These are phyloP conservation scores for Gari tellinella DNA, from an alignment of 2,888 invertebrate species.

Conservation along the genomic window DNA sequence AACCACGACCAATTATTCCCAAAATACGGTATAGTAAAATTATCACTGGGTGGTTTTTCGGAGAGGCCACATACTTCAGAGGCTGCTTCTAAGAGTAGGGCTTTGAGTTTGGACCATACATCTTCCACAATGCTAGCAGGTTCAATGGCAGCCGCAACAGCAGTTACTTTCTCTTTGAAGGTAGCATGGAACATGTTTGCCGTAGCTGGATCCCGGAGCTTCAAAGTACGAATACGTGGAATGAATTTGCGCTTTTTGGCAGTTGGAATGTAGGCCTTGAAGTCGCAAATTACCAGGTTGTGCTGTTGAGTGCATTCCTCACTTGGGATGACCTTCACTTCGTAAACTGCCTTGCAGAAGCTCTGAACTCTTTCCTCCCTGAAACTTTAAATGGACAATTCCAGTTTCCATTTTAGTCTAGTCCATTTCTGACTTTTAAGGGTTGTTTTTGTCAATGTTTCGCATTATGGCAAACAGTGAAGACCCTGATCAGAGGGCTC, in stretches of 20 bases:
- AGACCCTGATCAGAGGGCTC: no score
- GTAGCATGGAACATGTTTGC: not conserved
- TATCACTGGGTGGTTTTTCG: no score
- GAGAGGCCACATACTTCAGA: constrained; percentile 23
- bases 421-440: no score
- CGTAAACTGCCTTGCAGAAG: constrained; percentile 11
- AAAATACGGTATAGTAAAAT: no score
- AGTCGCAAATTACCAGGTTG: constrained; percentile 24
- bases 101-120: constrained; percentile 14
- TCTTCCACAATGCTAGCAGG: constrained; percentile 12
- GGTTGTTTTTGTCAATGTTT: no score
- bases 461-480: no score
- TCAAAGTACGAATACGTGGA: constrained; percentile 16
- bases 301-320: constrained; percentile 27
- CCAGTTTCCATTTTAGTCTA: no score
- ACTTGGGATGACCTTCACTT: constrained; percentile 27
- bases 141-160: not conserved
- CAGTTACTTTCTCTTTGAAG: constrained; percentile 12
- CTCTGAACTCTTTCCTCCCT: no score
- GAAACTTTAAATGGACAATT: no score
- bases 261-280: constrained; percentile 9
- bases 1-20: no score
- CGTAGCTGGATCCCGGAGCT: constrained; percentile 18
- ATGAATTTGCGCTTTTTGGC: constrained; percentile 22
- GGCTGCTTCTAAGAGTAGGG: no score